phyloP scores from a whole-genome alignment of 1,140 invertebrate species.

The Zaprionus nigranus region DNA sequence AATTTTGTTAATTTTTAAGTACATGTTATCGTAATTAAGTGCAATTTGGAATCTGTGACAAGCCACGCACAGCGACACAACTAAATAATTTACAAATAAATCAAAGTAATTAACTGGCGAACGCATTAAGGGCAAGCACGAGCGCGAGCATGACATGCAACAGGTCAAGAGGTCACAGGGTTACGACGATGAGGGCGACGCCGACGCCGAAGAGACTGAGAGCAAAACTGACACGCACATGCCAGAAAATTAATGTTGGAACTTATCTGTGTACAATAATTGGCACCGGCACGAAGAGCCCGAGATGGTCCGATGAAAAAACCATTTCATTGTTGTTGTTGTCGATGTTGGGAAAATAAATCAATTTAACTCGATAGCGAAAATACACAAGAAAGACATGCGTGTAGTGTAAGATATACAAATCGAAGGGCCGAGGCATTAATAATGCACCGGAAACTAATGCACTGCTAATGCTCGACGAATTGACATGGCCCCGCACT shows the following conservation, averaged over 20 bases:
- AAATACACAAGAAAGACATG: background rate
- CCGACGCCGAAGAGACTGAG: background rate
- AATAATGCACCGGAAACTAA: conserved; percentile 71
- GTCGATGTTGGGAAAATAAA: conserved; percentile 13
- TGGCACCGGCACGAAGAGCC: conserved; percentile 39
- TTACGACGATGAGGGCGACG: background rate
- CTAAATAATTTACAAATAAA: conserved; percentile 71
- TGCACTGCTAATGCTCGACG: conserved; percentile 70
- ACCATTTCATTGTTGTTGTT: background rate
- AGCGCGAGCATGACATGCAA: conserved; percentile 53
- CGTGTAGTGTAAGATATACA: conserved; percentile 5
- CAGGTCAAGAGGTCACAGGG: conserved; percentile 64
- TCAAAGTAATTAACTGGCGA: conserved; percentile 75
- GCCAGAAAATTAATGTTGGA: conserved; percentile 40
- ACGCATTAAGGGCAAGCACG: conserved; percentile 10
- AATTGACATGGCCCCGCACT: conserved; percentile 38
- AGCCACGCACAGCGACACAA: conserved; percentile 38
- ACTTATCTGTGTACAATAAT: conserved; percentile 44
- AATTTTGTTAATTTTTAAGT: conserved; percentile 77
- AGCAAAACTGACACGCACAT: conserved; percentile 35
- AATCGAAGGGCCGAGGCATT: conserved; percentile 62
- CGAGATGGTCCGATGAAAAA: conserved; percentile 15
- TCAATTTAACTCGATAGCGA: conserved; percentile 53
- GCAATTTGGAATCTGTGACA: conserved; percentile 78
- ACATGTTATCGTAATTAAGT: conserved; percentile 70